Conservation (phyloP, 2,797 vertebrate genomes). For the Cheirogaleus major region DNA sequence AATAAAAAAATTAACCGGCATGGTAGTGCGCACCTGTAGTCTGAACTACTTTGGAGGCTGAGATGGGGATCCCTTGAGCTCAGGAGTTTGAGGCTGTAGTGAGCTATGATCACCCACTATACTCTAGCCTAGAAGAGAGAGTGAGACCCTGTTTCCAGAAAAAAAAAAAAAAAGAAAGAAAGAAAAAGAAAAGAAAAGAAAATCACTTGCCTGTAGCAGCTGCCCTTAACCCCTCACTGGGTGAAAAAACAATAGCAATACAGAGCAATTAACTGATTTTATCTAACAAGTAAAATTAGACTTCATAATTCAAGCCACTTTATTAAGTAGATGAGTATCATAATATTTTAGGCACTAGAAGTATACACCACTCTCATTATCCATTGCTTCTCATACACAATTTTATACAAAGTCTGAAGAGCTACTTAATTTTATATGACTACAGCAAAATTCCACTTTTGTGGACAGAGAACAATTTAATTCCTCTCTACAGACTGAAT, state of each 20-base stretch:
- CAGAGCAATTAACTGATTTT: not conserved
- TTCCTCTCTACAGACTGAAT: not conserved
- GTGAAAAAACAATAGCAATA: not conserved
- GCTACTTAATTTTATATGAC: constrained; percentile 45
- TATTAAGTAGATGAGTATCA: not conserved
- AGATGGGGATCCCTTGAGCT: not conserved
- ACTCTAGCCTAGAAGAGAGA: not conserved
- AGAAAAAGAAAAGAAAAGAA: not conserved
- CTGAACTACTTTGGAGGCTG: not conserved
- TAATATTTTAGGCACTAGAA: not conserved
- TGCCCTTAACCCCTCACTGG: not conserved
- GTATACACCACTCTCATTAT: not conserved
- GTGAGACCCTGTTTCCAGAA: not conserved
- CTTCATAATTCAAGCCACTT: constrained; percentile 28
- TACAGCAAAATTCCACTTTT: constrained; percentile 11
- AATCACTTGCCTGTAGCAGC: not conserved
- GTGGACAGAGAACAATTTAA: constrained; percentile 29
- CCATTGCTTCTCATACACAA: not conserved
- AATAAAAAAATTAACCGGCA: not conserved
- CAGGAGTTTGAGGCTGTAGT: not conserved
- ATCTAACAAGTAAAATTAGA: not conserved
- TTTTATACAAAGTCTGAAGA: constrained; percentile 27
- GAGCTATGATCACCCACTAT: not conserved
- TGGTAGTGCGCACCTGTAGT: not conserved
- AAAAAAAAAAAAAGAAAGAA: no score